Evolutionary conservation across 2,797 vertebrate species (phyloP), one percentile per base, ranked within the genome.

Genomic region (Acanthopagrus latus): DNA sequence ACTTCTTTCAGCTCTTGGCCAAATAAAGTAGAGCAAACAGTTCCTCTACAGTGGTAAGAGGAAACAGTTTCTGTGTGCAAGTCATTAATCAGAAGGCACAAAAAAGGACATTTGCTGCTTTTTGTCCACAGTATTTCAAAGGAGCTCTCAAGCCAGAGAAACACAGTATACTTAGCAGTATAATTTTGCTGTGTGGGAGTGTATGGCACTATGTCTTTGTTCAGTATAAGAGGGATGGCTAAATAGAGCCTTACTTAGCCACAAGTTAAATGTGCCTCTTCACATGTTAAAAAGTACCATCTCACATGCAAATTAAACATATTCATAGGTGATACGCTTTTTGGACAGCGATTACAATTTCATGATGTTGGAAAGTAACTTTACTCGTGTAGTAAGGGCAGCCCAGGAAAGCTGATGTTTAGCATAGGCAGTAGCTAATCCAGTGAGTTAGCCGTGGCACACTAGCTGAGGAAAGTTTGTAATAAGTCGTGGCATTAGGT

Each of bases 1-100:
- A 78, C 50, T 66, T 81, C 80, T 76, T 71, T 54, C 62, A 76
- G 60, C 58, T 74, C 71, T 55, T 68, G 76, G 78, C 74, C 80
- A 84, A 91, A 89, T 70, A 88, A 84, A 90, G 81, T 80, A 81
- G 78, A 89, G 71, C 80, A 89, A 84, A 82, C 48, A 58, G 25
- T 87, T 85, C 71, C 59, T 82, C 72, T 63, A 17, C 51, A 78
- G 78, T 38, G 8, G 33, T 38, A 38, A 38, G 33, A 38, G 33
- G 33, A 38, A 38, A 47, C 63, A 3, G 33, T 21, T 71, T 68
- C 58, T 69, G 51, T 63, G 71, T 70, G 71, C 50, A 76, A 80
- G 79, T 81, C 83, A 79, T 91, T 84, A 91, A 91, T 89, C 86
- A 85, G 56, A 60, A 74, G 59, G 77, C 64, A 77, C 43, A 72